Evolutionary conservation across 2,113 vertebrate genomes (phyloP), one percentile per base, ranked within the genome.

Genomic region (Scortum barcoo): DNA sequence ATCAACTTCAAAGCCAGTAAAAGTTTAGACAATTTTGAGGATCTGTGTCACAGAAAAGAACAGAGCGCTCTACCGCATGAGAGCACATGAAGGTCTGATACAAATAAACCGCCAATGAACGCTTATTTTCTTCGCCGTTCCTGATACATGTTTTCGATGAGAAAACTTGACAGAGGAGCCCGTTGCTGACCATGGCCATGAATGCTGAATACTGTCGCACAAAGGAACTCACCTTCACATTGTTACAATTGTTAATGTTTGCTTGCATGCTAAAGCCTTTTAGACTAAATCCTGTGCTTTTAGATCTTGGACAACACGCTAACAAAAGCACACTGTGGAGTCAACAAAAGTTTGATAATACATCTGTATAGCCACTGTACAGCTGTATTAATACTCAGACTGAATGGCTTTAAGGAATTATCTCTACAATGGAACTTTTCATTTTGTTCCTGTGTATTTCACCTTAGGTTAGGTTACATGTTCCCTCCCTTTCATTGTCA

Each of bases 1-100:
- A 46, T 44, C 7, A 51, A 17, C 57, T 75, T 70, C 56, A 44
- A 75, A 65, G 70, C 17, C 38, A 13, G 51, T 44, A 14, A 57
- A 5, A 51, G 38, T 17, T 22, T 22, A 24, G 46, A 26, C 61
- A 38, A 54, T 68, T 77, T 40, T 53, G 24, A 53, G 53, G 50
- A 57, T 76, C 3, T 46, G 62, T 46, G 36, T 17, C 16, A 40
- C 4, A 54, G 19, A 30, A 51, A 76, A 10, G 8, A 63, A 63
- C 62, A 74, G 17, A 33, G 9, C 9, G 48, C 68, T 66, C 36
- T 22, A 7, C 30, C 56, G n/a, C 30, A 56, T 22, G 33, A 40
- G 7, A 38, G 42, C 22, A 26, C 6, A 54, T 67, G 38, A 7
- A 42, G 20, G 11, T 50, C 16, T 7, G 28, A 36, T 44, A 48